Base-by-base conservation (phyloP, 2,113 vertebrate species). In the Corythoichthys haematopterus region DNA sequence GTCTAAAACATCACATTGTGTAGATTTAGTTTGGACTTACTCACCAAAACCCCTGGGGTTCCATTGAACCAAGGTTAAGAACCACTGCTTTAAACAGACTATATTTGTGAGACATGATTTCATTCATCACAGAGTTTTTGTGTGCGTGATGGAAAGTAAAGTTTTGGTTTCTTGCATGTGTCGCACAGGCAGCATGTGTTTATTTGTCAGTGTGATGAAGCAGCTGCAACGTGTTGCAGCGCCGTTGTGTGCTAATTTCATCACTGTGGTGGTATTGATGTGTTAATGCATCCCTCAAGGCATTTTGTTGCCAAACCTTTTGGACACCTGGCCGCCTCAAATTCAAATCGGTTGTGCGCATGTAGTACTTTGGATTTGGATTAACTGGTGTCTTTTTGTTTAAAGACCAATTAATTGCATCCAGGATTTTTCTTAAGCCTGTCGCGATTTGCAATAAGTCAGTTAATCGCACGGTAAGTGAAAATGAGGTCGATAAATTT, bases 301-400 rank as follows among this genome's bases (percentile, higher is more conserved):
- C 3, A 43, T 56, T 35, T 56, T 56, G 53, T 57, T 6, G 33
- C 12, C 13, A 6, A 15, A 55, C 28, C 10, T 12, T 36, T 14
- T 36, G 55, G 33, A 14, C 33, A 56, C 33, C 12, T 56, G 33
- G 55, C 55, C 11, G 37, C 14, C 15, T 40, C 37, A n/a, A 40
- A 40, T 60, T 38, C 1, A 40, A 61, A 45, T 43, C 2, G 7
- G 38, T 61, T 61, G 33, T 57, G 33, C 12, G 5, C 55, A 36
- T 12, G 35, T 4, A 56, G 55, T 56, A 56, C 55, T 2, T 56
- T 36, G 12, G 12, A 56, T 33, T 35, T 56, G 11, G 33, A 35
- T 56, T 55, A 57, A 57, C 55, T 15, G 55, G 11, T 57, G 55
- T 57, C 33, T 43, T 16, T 55, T 55, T 57, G 13, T 36, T 57